These are phyloP conservation scores for Lacanobia wlatinum DNA, from an alignment of 2,888 invertebrate genomes.

Conservation along the genomic window DNA sequence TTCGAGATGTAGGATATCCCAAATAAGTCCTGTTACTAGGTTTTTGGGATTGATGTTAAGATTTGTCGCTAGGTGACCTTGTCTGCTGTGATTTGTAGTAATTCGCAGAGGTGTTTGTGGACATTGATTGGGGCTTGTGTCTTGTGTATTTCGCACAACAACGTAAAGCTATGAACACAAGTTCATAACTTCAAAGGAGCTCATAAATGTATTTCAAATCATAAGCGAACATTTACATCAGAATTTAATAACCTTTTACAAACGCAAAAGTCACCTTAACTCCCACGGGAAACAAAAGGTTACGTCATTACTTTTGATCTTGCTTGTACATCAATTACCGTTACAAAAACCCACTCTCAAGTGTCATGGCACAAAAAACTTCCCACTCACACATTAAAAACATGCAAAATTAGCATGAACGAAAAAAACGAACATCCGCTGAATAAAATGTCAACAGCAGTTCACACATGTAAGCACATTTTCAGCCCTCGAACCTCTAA, in stretches of 20 bases:
- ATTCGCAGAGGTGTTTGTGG: background rate
- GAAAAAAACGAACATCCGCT: slow-evolving; percentile 15
- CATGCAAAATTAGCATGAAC: slow-evolving; percentile 4
- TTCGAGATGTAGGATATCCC: slow-evolving; percentile 44
- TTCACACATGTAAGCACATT: slow-evolving; percentile 34
- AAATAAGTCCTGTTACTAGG: slow-evolving; percentile 26
- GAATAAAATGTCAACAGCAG: slow-evolving; percentile 21
- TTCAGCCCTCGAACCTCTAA: slow-evolving; percentile 23
- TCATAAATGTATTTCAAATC: background rate
- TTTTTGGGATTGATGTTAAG: slow-evolving; percentile 21
- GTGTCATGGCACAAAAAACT: slow-evolving; percentile 2
- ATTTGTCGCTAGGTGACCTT: background rate
- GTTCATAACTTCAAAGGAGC: background rate
- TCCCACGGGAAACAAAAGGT: background rate
- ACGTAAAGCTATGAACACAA: too few relatives aligned
- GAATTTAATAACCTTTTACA: background rate
- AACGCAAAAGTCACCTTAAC: background rate
- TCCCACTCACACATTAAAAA: background rate
- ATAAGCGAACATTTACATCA: too few relatives aligned
- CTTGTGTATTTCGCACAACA: background rate
- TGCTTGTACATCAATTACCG: slow-evolving; percentile 5
- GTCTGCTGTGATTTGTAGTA: background rate
- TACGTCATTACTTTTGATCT: background rate
- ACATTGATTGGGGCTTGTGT: background rate
- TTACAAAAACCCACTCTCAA: slow-evolving; percentile 13